A percentile compares a stretch with the other conserved stretches of the same genome.
phyloP scores from a whole-genome alignment of 2,888 invertebrate genomes.

The Lepidonotus clava region DNA sequence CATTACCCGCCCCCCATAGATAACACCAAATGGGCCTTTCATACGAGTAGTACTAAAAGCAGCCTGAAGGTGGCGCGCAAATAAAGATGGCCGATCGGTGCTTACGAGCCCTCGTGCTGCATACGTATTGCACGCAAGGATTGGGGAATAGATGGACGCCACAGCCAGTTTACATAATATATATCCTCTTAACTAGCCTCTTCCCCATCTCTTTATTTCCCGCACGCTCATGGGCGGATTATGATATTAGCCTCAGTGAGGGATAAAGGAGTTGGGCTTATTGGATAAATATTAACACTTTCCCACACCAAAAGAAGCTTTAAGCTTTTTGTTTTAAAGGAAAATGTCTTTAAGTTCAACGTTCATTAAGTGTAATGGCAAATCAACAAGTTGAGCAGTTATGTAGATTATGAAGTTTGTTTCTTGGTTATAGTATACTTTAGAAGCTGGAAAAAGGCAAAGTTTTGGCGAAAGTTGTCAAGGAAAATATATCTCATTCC shows the following conservation, averaged over 20 bases:
- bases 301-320: not conserved
- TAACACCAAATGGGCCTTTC: constrained; percentile 8
- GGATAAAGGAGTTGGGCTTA: not conserved
- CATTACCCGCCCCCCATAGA: not conserved
- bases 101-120: not conserved
- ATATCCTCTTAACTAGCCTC: not conserved
- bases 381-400: not conserved
- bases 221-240: not conserved
- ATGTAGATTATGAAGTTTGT: not conserved
- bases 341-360: not conserved
- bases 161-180: constrained; percentile 1
- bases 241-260: not conserved
- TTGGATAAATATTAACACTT: constrained; percentile 7
- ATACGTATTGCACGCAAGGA: not conserved
- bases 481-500: constrained; percentile 11
- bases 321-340: not conserved
- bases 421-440: not conserved
- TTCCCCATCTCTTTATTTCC: not conserved
- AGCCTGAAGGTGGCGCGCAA: constrained; percentile 15
- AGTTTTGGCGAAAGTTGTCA: too few species aligned
- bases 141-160: not conserved
- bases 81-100: constrained; percentile 23
- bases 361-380: not conserved
- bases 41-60: constrained; percentile 19
- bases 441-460: too few species aligned